Base-by-base conservation (phyloP, 2,113 vertebrate genomes). In the Psephotus haematonotus region DNA sequence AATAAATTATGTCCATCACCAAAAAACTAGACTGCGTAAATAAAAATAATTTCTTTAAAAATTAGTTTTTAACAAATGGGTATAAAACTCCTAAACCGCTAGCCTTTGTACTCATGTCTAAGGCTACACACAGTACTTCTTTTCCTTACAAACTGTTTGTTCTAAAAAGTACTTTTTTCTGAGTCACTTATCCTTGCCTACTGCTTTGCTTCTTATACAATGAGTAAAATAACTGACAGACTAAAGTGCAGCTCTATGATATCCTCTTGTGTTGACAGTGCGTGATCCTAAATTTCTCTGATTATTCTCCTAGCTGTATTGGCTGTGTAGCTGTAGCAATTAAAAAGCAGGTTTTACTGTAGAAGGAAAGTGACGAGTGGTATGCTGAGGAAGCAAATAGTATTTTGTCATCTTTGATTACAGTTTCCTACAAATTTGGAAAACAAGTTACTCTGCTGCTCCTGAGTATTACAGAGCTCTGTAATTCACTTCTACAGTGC, bases 401-500 rank as follows among this genome's bases (percentile, higher is more conserved):
- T 35, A 35, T 78, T 86, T 80, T 89, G n/a, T 27, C 13, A 55
- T 72, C 31, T 81, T 72, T 86, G 33, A 83, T 86, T 90, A 64
- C 3, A 75, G 11, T 27, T 86, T 78, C 46, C 35, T 57, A 29
- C 13, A 84, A 65, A 64, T 86, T 75, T 60, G 39, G 72, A 80
- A 86, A 90, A 81, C 33, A 81, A 83, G 43, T 83, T 75, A 47
- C 24, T 78, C 77, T 74, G 37, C 63, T 88, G 43, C 47, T 75
- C 16, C 44, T 41, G n/a, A n/a, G 35, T 75, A 71, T 71, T 19
- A 44, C 2, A 5, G 71, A 92, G 41, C 47, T 33, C 25, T 41
- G 10, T 64, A 78, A 84, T 82, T 91, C 50, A 65, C 28, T 72
- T 78, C 15, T 82, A 47, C 25, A 60, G 67, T 31, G 39, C 22